Percentiles rank a stretch among this genome's conserved stretches.
Evolutionary conservation across 2,888 invertebrate genomes (phyloP).

Genomic region (Reticulitermes lucifugus): DNA sequence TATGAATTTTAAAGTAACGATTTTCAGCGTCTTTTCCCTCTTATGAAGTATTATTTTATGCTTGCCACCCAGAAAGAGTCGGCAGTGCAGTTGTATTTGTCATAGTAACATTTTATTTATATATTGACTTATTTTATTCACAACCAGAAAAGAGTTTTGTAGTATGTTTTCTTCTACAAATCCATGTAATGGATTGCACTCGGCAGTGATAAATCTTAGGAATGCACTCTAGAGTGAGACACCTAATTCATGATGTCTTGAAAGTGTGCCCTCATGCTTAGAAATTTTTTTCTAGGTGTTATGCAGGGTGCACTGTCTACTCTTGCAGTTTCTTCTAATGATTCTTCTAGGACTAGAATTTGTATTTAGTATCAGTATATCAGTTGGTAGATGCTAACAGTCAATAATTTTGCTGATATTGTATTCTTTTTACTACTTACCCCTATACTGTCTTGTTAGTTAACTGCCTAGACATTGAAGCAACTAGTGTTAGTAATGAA

Average conservation of each 20-base stretch:
- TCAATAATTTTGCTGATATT: neutral
- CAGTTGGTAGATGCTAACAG: neutral
- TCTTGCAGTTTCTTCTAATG: neutral
- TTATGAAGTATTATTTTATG: neutral
- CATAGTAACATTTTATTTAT: constrained; percentile 1
- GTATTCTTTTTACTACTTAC: neutral
- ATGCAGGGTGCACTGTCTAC: neutral
- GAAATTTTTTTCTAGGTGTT: neutral
- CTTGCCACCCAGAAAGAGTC: neutral
- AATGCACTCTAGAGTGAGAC: neutral
- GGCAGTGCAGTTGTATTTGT: neutral
- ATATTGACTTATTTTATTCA: constrained; percentile 10
- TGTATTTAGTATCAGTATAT: neutral
- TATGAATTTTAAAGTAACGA: neutral
- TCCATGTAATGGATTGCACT: neutral
- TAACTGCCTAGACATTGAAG: constrained; percentile 5
- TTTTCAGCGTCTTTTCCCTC: neutral
- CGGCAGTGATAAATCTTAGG: neutral
- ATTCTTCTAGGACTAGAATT: neutral
- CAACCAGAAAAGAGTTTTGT: neutral
- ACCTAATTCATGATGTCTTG: neutral
- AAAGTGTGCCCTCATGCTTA: neutral
- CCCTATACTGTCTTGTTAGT: neutral
- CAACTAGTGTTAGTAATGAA: neutral
- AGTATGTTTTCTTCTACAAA: neutral